Conservation (phyloP, 2,888 invertebrate genomes). For the Mechanitis mazaeus region DNA sequence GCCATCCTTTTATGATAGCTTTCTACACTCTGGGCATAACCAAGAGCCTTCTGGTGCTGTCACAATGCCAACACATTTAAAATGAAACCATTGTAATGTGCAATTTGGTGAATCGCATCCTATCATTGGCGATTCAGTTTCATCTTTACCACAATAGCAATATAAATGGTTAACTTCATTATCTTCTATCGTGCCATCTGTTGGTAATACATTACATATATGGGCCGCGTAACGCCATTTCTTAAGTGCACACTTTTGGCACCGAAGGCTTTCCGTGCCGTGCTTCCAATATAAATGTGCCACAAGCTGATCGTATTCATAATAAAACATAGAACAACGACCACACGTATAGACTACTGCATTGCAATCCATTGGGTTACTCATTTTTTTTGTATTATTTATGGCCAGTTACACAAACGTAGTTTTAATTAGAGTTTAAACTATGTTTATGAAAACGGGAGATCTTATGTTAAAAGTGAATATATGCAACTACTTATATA, state of each 20-base stretch:
- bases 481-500: too few species aligned
- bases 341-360: slow-evolving; percentile 42
- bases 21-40: slow-evolving; percentile 48
- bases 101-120: slow-evolving; percentile 54
- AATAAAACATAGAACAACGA: slow-evolving; percentile 46
- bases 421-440: too few species aligned
- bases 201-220: slow-evolving; percentile 51
- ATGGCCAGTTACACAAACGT: neutral
- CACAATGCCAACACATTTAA: slow-evolving; percentile 49
- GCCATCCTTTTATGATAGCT: neutral
- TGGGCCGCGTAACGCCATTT: slow-evolving; percentile 53
- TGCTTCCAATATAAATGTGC: slow-evolving; percentile 62
- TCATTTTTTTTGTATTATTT: slow-evolving; percentile 36
- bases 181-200: slow-evolving; percentile 37
- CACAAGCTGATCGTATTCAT: slow-evolving; percentile 48
- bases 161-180: slow-evolving; percentile 38
- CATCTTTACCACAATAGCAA: slow-evolving; percentile 49
- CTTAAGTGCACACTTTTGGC: slow-evolving; percentile 45
- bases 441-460: too few species aligned
- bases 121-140: slow-evolving; percentile 48
- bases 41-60: slow-evolving; percentile 52
- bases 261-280: slow-evolving; percentile 53
- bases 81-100: slow-evolving; percentile 54
- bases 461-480: too few species aligned
- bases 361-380: slow-evolving; percentile 31